These are phyloP conservation scores for Palaemon carinicauda DNA, from an alignment of 1,140 invertebrate species.

Conservation along the genomic window DNA sequence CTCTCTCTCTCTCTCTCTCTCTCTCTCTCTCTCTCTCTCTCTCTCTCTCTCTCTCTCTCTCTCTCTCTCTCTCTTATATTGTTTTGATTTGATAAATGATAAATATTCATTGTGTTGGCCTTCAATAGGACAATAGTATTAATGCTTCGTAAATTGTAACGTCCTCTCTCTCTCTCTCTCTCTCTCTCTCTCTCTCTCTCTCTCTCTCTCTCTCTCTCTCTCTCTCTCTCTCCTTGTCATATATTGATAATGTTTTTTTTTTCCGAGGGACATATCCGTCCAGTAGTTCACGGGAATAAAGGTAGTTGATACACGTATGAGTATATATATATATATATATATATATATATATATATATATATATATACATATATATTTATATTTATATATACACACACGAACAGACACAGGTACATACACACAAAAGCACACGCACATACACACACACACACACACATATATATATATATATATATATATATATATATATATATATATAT, in stretches of 20 bases:
- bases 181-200: too few relatives aligned
- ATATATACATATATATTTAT: neutral
- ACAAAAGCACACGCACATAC: neutral
- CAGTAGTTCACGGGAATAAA: neutral
- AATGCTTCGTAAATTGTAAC: too few relatives aligned
- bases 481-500: constrained; percentile 2
- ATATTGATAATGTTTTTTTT: too few relatives aligned
- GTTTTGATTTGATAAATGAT: neutral
- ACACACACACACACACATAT: neutral
- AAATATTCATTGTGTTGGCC: too few relatives aligned
- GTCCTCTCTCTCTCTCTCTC: too few relatives aligned
- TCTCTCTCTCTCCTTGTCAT: too few relatives aligned
- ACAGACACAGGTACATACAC: neutral
- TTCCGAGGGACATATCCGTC: neutral
- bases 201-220: too few relatives aligned
- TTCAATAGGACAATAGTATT: too few relatives aligned
- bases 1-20: neutral
- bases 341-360: neutral
- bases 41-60: neutral
- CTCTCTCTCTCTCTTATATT: neutral
- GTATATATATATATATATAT: neutral
- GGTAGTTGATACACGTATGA: too few relatives aligned
- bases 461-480: neutral
- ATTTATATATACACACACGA: neutral
- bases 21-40: neutral